These are phyloP conservation scores for Pararge aegeria DNA, from an alignment of 1,140 invertebrate species.

Conservation along the genomic window DNA sequence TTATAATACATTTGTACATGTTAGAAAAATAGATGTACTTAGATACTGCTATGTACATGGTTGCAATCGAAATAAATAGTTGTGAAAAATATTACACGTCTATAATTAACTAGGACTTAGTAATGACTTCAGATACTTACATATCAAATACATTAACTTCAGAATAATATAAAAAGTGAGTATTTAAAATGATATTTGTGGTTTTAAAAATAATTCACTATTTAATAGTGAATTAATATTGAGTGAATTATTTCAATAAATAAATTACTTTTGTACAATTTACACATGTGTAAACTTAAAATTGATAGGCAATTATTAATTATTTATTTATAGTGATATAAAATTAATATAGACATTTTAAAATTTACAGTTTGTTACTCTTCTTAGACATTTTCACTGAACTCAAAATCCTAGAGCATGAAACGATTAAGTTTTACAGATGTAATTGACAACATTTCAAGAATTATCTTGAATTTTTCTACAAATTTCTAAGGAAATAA, in stretches of 20 bases:
- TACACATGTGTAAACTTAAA: conserved; percentile 11
- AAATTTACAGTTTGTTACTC: neutral
- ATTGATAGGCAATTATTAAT: conserved; percentile 1
- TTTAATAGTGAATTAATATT: conserved; percentile 51
- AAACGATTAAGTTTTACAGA: too few species aligned
- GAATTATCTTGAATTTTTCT: too few species aligned
- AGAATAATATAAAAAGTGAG: conserved; percentile 55
- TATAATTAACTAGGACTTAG: conserved; percentile 56
- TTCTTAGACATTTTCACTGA: conserved; percentile 11
- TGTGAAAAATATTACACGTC: conserved; percentile 56
- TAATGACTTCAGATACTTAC: conserved; percentile 44
- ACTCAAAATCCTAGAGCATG: conserved; percentile 19
- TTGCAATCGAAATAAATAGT: conserved; percentile 70
- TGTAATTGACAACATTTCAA: too few species aligned
- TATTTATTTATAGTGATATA: conserved; percentile 1
- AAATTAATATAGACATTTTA: neutral
- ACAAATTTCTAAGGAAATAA: too few species aligned
- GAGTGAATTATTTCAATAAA: conserved; percentile 30
- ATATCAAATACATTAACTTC: conserved; percentile 40
- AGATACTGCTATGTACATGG: conserved; percentile 58
- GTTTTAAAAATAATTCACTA: conserved; percentile 44
- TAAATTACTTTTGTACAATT: conserved; percentile 32
- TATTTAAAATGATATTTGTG: conserved; percentile 44
- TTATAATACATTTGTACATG: conserved; percentile 78
- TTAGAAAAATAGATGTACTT: conserved; percentile 67